Conservation (phyloP, 2,113 vertebrate genomes). For the Elaphurus davidianus region DNA sequence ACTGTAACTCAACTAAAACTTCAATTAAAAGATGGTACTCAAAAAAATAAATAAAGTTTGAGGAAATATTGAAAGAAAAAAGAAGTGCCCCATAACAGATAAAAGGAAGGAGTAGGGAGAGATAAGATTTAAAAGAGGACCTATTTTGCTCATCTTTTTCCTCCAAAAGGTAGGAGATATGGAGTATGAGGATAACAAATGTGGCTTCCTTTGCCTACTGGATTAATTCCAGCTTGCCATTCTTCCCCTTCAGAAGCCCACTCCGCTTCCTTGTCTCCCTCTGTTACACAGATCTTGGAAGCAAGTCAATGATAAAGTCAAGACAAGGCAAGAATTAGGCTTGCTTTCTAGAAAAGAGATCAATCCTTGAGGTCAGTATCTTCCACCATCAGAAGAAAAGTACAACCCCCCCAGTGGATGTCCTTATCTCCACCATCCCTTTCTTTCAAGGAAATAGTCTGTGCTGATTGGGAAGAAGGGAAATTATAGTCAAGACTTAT, state of each 20-base stretch:
- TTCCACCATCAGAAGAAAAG: background rate
- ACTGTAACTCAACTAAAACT: background rate
- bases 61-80: background rate
- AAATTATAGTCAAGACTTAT: background rate
- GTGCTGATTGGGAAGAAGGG: background rate
- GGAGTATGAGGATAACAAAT: background rate
- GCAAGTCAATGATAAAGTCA: background rate
- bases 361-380: background rate
- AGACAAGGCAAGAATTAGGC: background rate
- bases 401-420: accelerated
- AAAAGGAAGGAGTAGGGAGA: background rate
- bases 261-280: background rate
- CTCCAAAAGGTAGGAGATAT: background rate
- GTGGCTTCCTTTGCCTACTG: background rate
- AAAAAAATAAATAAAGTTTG: background rate
- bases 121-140: background rate
- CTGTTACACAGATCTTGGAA: background rate
- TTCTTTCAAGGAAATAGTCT: background rate
- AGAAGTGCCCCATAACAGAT: too few relatives aligned
- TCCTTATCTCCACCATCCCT: background rate
- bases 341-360: background rate
- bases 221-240: background rate
- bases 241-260: background rate
- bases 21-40: background rate
- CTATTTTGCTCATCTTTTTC: background rate